Percentiles rank a stretch among this genome's conserved stretches.
phyloP scores from a whole-genome alignment of 2,797 vertebrate species.

The Sparus aurata region DNA sequence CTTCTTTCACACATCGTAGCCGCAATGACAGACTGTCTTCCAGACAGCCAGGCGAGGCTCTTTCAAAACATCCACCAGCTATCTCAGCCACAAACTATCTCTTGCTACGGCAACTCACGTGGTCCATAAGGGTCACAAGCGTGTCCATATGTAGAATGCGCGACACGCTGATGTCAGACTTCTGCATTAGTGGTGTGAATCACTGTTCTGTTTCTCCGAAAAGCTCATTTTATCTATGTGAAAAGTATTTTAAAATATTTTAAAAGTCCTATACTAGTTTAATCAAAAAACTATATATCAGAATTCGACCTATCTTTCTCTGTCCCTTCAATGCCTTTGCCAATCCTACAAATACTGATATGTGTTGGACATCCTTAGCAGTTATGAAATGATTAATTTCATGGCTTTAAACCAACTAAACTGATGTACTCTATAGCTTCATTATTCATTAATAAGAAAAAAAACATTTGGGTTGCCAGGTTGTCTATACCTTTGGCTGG shows the following conservation, averaged over 20 bases:
- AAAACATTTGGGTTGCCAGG: neutral
- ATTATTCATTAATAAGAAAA: neutral
- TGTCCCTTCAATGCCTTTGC: neutral
- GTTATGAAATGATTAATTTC: neutral
- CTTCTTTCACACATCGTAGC: neutral
- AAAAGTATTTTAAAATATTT: no score
- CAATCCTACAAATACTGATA: no score
- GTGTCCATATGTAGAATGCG: neutral
- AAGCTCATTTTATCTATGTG: neutral
- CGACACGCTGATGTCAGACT: neutral
- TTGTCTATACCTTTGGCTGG: neutral
- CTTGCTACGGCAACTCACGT: slow-evolving; percentile 56
- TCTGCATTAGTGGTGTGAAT: neutral
- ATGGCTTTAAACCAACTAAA: neutral
- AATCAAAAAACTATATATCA: neutral
- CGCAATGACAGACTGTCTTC: neutral
- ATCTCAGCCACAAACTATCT: accelerated
- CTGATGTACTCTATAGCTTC: neutral
- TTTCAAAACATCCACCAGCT: neutral
- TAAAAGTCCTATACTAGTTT: neutral
- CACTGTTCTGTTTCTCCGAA: neutral
- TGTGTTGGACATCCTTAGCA: neutral
- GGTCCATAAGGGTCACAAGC: slow-evolving; percentile 40
- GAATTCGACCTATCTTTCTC: neutral
- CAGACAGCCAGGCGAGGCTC: no score